phyloP scores from a whole-genome alignment of 1,140 invertebrate genomes.

The Mylabris phalerata region DNA sequence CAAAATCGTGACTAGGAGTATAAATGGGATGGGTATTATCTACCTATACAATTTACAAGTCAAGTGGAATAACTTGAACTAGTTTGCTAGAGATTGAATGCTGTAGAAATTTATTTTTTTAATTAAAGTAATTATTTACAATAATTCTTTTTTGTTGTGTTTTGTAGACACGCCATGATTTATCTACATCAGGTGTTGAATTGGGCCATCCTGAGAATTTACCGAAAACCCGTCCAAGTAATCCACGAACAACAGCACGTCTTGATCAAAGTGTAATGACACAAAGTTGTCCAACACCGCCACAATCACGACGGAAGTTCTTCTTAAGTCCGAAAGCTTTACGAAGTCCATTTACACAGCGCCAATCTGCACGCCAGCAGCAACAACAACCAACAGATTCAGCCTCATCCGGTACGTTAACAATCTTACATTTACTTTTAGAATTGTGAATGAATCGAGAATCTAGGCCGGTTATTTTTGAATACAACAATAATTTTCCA shows the following conservation, averaged over 20 bases:
- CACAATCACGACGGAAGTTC: conserved; percentile 69
- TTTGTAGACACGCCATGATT: conserved; percentile 30
- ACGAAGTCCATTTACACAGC: conserved; percentile 59
- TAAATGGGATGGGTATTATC: too few species aligned
- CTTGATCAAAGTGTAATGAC: conserved; percentile 45
- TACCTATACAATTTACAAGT: too few species aligned
- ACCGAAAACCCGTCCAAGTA: conserved; percentile 46
- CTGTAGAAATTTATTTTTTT: too few species aligned
- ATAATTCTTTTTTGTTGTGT: background rate
- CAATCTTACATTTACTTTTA: background rate
- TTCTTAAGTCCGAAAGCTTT: conserved; percentile 71
- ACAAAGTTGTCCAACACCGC: conserved; percentile 69
- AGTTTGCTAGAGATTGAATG: too few species aligned
- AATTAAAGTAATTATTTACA: too few species aligned
- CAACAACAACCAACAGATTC: conserved; percentile 40
- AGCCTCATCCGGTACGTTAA: conserved; percentile 58
- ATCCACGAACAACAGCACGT: conserved; percentile 41
- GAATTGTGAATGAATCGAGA: too few species aligned
- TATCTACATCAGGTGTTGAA: conserved; percentile 24
- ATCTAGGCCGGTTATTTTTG: too few species aligned
- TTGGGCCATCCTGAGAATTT: conserved; percentile 42
- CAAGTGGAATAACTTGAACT: too few species aligned
- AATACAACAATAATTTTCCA: too few species aligned
- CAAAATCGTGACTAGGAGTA: too few species aligned
- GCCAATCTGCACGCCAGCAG: conserved; percentile 24